Conservation (phyloP, 2,797 vertebrate genomes). For the Prunella strophiata region DNA sequence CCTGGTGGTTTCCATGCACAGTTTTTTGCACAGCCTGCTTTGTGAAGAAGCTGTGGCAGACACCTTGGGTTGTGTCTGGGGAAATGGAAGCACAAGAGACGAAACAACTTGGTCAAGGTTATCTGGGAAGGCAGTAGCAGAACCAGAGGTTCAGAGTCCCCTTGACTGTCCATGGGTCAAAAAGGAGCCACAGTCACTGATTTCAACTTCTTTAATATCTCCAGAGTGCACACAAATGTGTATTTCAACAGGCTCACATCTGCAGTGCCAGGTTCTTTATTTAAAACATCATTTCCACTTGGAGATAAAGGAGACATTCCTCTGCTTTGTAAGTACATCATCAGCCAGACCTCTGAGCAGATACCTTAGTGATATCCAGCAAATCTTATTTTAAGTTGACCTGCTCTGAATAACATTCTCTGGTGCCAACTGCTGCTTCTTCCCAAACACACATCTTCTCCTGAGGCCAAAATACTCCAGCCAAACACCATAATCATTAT, state of each 20-base stretch:
- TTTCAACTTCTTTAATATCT: background rate
- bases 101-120: background rate
- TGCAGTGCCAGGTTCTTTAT: background rate
- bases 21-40: background rate
- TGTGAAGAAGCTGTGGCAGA: background rate
- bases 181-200: background rate
- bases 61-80: background rate
- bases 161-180: background rate
- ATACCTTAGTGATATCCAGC: background rate
- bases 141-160: background rate
- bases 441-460: background rate
- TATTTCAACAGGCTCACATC: rapidly evolving
- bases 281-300: background rate
- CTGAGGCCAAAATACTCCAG: background rate
- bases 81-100: background rate
- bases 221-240: background rate
- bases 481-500: background rate
- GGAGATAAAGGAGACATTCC: background rate
- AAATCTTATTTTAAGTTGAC: background rate
- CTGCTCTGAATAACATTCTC: background rate
- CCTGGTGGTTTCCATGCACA: rapidly evolving
- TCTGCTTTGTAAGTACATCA: background rate
- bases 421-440: background rate
- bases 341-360: background rate
- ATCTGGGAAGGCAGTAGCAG: background rate